A percentile compares a stretch with the other conserved stretches of the same genome.
Conservation (phyloP, 2,113 vertebrate species). For the Ellobius talpinus region DNA sequence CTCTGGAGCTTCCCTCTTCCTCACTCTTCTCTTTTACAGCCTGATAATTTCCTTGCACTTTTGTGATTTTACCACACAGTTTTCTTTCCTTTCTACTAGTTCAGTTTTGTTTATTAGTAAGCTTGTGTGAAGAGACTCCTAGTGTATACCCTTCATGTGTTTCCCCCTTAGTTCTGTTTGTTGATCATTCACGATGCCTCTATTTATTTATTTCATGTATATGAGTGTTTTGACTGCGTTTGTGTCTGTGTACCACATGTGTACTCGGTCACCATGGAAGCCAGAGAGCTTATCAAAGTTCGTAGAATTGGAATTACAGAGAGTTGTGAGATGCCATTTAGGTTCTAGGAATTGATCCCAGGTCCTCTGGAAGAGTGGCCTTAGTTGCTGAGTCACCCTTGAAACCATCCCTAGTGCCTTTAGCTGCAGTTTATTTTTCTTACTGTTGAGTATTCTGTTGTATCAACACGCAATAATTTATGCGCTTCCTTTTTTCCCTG, state of each 20-base stretch:
- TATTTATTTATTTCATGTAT: not conserved
- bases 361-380: not conserved
- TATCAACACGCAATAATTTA: not conserved
- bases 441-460: not conserved
- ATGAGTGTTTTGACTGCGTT: not conserved
- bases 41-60: conserved; percentile 27
- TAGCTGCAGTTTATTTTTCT: conserved; percentile 20
- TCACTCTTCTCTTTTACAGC: not conserved
- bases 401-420: not conserved
- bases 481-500: not conserved
- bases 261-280: not conserved
- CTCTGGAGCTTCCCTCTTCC: not conserved
- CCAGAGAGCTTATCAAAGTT: not conserved
- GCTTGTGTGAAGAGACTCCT: not conserved
- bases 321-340: not conserved
- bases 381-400: not conserved
- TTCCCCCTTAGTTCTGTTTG: not conserved
- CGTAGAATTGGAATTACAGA: not conserved
- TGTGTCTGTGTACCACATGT: not conserved
- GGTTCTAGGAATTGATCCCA: not conserved
- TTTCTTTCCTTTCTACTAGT: not conserved
- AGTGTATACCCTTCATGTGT: not conserved
- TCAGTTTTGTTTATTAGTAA: conserved; percentile 9
- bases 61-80: not conserved
- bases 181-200: not conserved